phyloP scores from a whole-genome alignment of 2,113 vertebrate species.

The Pelmatolapia mariae region DNA sequence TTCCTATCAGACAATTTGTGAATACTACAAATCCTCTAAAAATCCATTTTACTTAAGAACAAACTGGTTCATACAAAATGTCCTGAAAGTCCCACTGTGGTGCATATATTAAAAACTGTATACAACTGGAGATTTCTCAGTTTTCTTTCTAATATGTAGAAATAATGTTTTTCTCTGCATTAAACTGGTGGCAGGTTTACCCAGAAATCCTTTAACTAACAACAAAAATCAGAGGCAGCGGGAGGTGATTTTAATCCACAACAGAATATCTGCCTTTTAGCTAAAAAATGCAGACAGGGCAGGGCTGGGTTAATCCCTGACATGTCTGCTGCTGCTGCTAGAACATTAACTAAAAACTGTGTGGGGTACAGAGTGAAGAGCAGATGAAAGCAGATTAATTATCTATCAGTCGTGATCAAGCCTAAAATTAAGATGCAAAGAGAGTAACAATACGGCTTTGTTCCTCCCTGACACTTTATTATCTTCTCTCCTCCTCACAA shows the following conservation, averaged over 20 bases:
- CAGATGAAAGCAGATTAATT: neutral
- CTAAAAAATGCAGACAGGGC: neutral
- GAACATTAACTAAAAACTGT: conserved; percentile 2
- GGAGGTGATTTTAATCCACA: neutral
- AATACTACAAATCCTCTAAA: neutral
- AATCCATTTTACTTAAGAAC: neutral
- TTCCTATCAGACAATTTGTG: neutral
- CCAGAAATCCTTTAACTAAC: neutral
- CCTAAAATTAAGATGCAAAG: neutral
- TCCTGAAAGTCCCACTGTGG: neutral
- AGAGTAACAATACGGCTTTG: neutral
- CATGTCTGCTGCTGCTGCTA: neutral
- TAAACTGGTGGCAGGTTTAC: neutral
- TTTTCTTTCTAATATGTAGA: neutral
- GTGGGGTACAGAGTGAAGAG: neutral
- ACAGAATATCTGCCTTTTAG: neutral
- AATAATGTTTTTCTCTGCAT: neutral
- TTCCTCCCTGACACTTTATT: neutral
- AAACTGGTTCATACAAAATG: neutral
- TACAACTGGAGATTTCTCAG: neutral
- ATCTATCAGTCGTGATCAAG: neutral
- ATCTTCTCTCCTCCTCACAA: neutral
- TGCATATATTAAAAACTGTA: neutral
- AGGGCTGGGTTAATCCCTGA: conserved; percentile 45
- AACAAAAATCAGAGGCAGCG: neutral